These are phyloP conservation scores for Ophion obscuratus DNA, from an alignment of 2,888 invertebrate genomes.

Conservation along the genomic window DNA sequence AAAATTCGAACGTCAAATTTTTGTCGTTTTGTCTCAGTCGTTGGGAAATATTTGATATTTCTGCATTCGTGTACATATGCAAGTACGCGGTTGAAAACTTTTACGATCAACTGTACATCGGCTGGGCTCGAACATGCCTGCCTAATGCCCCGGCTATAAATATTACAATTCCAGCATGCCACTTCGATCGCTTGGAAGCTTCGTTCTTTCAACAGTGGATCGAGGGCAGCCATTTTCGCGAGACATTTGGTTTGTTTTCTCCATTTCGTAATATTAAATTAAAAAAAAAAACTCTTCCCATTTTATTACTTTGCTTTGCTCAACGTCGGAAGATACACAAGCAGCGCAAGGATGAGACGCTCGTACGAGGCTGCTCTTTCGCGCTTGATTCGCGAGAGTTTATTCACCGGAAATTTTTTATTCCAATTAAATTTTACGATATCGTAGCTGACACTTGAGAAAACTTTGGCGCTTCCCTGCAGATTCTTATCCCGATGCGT, in stretches of 20 bases:
- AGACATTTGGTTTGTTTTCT: conserved; percentile 30
- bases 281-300: neutral
- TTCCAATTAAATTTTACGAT: neutral
- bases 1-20: neutral
- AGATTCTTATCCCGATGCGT: neutral
- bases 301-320: conserved; percentile 22
- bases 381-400: neutral
- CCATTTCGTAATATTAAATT: neutral
- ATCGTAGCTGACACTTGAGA: neutral
- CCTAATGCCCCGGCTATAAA: conserved; percentile 76
- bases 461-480: neutral
- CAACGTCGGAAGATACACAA: neutral
- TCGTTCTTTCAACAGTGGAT: conserved; percentile 73
- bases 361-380: conserved; percentile 8
- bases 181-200: conserved; percentile 66
- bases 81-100: conserved; percentile 48
- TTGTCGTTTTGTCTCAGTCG: neutral
- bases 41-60: neutral
- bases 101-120: conserved; percentile 61
- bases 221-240: conserved; percentile 52
- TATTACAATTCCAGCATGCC: conserved; percentile 73
- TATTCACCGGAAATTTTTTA: neutral
- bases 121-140: conserved; percentile 69
- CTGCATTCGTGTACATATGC: neutral
- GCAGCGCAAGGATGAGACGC: neutral